phyloP scores from a whole-genome alignment of 2,113 vertebrate genomes.

The Reinhardtius hippoglossoides region DNA sequence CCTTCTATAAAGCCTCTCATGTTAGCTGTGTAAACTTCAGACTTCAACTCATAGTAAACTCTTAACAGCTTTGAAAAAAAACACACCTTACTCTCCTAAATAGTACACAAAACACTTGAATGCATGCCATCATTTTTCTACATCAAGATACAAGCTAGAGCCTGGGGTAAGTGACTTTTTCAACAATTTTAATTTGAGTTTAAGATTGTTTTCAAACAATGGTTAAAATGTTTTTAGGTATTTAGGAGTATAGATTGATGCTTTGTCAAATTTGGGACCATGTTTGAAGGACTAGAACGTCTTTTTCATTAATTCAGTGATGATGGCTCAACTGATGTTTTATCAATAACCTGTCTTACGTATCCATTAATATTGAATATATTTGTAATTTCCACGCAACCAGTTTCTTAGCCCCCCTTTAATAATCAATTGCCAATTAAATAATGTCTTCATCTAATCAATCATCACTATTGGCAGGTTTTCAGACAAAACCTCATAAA shows the following conservation, averaged over 20 bases:
- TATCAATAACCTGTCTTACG: background rate
- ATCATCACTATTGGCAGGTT: background rate
- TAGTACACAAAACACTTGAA: conserved; percentile 31
- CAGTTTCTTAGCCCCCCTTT: background rate
- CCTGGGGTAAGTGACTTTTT: conserved; percentile 56
- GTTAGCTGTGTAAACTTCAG: conserved; percentile 67
- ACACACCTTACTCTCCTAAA: conserved; percentile 7
- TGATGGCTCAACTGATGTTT: background rate
- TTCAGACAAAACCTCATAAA: background rate
- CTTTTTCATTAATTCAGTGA: background rate
- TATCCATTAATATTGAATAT: background rate
- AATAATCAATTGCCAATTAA: background rate
- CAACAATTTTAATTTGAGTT: background rate
- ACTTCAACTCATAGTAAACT: conserved; percentile 67
- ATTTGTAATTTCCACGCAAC: background rate
- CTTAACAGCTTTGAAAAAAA: conserved; percentile 36
- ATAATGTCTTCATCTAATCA: background rate
- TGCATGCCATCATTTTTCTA: conserved; percentile 28
- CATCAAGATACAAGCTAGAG: conserved; percentile 17
- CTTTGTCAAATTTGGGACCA: background rate
- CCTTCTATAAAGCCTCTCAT: conserved; percentile 75
- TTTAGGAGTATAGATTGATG: background rate
- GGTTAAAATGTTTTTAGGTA: background rate
- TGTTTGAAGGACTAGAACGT: background rate
- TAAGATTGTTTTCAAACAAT: too few relatives aligned